These are phyloP conservation scores for Sturnira hondurensis DNA, from an alignment of 2,113 vertebrate genomes.

Conservation along the genomic window DNA sequence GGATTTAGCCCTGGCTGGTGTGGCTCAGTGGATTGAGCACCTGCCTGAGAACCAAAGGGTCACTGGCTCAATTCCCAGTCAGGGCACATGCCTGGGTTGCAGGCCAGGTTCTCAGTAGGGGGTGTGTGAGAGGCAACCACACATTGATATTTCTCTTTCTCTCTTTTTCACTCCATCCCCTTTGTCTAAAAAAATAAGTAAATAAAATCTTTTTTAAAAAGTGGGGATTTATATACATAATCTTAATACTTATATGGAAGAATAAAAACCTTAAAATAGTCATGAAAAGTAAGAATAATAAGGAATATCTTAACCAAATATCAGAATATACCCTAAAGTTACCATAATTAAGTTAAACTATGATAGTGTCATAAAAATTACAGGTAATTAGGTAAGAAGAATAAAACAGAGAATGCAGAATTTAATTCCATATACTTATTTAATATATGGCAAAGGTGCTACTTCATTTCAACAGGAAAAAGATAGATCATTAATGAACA, in stretches of 20 bases:
- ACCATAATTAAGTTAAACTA: neutral
- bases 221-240: neutral
- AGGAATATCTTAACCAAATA: neutral
- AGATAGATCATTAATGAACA: neutral
- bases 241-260: neutral
- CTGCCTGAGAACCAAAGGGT: too few relatives aligned
- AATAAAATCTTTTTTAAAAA: neutral
- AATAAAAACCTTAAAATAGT: slow-evolving; percentile 2
- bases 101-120: too few relatives aligned
- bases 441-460: neutral
- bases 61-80: too few relatives aligned
- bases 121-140: too few relatives aligned
- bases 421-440: neutral
- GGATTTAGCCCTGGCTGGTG: too few relatives aligned
- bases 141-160: too few relatives aligned
- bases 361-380: neutral
- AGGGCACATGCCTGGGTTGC: too few relatives aligned
- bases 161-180: too few relatives aligned
- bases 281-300: slow-evolving; percentile 29
- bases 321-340: neutral
- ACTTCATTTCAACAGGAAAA: slow-evolving; percentile 9
- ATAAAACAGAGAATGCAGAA: neutral
- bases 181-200: too few relatives aligned
- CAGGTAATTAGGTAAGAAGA: neutral
- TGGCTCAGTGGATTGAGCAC: too few relatives aligned